Conservation (phyloP, 2,113 vertebrate species). For the Zapornia atra region DNA sequence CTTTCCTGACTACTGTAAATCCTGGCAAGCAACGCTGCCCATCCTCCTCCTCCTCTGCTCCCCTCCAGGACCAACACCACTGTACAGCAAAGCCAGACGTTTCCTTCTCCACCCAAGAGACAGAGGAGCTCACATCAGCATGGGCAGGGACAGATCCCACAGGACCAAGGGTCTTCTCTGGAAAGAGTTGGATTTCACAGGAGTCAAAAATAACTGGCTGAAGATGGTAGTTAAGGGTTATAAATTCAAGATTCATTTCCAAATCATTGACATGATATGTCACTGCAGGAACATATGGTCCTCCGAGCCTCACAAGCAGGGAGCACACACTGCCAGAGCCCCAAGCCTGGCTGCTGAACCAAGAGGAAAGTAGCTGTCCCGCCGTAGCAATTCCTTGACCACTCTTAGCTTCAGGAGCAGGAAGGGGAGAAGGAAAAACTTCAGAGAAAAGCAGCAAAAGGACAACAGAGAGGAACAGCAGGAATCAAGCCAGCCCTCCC, state of each 20-base stretch:
- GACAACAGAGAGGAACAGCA: background rate
- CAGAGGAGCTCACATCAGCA: background rate
- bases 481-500: background rate
- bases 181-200: background rate
- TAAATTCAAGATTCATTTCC: background rate
- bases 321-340: background rate
- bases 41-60: conserved; percentile 23
- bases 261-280: conserved; percentile 12
- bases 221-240: background rate
- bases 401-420: background rate
- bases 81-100: background rate
- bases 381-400: background rate
- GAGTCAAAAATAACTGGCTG: background rate
- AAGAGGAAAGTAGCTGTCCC: background rate
- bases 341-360: background rate
- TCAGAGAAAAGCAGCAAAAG: background rate
- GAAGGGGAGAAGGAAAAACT: background rate
- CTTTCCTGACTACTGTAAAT: conserved; percentile 37
- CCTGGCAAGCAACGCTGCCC: background rate
- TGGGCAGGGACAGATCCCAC: background rate
- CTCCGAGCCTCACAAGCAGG: background rate
- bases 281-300: conserved; percentile 60
- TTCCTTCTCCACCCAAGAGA: background rate
- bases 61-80: background rate
- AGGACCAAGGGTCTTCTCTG: background rate